Base-by-base conservation (phyloP, 2,888 invertebrate genomes). In the Drosophila subsilvestris region DNA sequence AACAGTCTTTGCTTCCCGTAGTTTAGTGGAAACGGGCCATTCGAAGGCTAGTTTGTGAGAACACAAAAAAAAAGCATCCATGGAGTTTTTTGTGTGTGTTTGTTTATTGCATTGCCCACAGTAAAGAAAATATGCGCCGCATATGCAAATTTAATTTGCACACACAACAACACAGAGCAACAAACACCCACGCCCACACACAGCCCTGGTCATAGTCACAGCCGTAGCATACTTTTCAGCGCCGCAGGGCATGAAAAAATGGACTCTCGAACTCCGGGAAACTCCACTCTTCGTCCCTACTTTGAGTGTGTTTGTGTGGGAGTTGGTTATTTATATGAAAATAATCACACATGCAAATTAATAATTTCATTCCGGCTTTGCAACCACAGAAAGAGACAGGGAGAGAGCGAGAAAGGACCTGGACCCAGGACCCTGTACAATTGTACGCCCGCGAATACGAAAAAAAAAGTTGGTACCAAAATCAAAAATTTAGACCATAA, bases 281-380 rank as follows among this genome's bases (percentile, higher is more conserved):
- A 27, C 22, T 22, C 20, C 22, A n/a, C n/a, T 7, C n/a, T 20
- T 20, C 10, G 18, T 5, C 4, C 12, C 32, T 12, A 12, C 29
- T 45, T 22, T 42, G 29, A n/a, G 42, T 43, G 42, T 51, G 45
- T 18, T 25, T 58, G 20, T 50, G 58, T 59, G 51, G 62, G 60
- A 58, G 29, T 69, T n/a, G 14, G 37, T 58, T 75, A 73, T 79
- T 78, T 82, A 74, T 79, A 79, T 87, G 84, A 86, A 88, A 90
- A 89, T 87, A 89, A 90, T 88, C 89, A 80, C 86, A 87, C 80
- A 90, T 89, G 90, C 86, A 89, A 89, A 90, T 89, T 87, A 89
- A 90, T 89, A 82, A 90, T 88, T 86, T 86, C 76, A 84, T 80
- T 80, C 66, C 56, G n/a, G 71, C 47, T 63, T 73, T 72, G 45